phyloP scores from a whole-genome alignment of 2,888 invertebrate genomes.

The Epirrita christyi region DNA sequence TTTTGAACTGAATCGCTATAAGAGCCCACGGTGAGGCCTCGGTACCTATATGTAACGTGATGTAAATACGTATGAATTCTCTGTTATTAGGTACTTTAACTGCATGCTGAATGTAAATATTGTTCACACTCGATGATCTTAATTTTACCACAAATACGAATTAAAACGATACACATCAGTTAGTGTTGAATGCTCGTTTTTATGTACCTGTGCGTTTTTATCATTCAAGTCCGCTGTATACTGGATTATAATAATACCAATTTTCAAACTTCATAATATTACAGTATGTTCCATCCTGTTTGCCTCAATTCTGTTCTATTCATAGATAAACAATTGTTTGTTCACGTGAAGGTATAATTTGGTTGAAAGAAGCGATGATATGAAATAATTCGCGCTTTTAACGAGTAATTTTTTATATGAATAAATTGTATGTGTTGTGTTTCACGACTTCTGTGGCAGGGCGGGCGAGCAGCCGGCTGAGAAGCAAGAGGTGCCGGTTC shows the following conservation, averaged over 20 bases:
- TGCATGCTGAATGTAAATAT: background rate
- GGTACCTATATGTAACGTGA: background rate
- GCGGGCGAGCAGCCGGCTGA: no score
- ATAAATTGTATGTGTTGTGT: no score
- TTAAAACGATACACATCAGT: slow-evolving; percentile 22
- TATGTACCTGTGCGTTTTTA: slow-evolving; percentile 3
- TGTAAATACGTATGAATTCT: background rate
- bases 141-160: slow-evolving; percentile 23
- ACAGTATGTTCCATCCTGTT: slow-evolving; percentile 4
- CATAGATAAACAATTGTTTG: slow-evolving; percentile 1
- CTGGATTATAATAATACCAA: slow-evolving; percentile 9
- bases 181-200: slow-evolving; percentile 5
- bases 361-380: no score
- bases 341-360: background rate
- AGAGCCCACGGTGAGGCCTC: no score
- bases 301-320: slow-evolving; percentile 1
- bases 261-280: slow-evolving; percentile 4
- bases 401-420: no score
- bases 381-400: no score
- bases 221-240: slow-evolving; percentile 8
- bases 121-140: slow-evolving; percentile 9
- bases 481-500: no score
- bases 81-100: background rate
- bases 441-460: no score
- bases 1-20: no score